Evolutionary conservation across 1,140 invertebrate species (phyloP), one percentile per base, ranked within the genome.

Genomic region (Bombus sibiricus): DNA sequence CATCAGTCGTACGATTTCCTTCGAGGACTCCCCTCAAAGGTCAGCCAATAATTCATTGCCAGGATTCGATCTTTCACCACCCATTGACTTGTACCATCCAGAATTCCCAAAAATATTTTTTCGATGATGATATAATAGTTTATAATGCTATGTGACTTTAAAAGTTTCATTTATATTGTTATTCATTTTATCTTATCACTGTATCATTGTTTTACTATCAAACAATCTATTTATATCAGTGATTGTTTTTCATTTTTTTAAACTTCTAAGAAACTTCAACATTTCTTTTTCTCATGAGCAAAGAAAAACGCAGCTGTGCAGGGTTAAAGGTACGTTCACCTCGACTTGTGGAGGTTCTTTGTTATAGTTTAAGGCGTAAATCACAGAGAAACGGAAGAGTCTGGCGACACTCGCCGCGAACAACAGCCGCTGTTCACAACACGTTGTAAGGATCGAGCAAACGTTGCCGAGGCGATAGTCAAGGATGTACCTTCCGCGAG

Each of bases 21-120:
- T 41, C 62, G 32, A 57, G 41, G 59, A 18, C 41, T 39, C 41
- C 68, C 75, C 47, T 47, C 62, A 25, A 68, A 57, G 66, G 74
- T 77, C 43, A 72, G n/a, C 28, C 76, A 71, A 86, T 90, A 88
- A 90, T 83, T 90, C 83, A 90, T 88, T 53, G 62, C 62, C 47
- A 34, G 62, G 73, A 64, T 82, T 12, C 68, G 85, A 88, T 81
- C 87, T 89, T 83, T 84, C 75, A 57, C 18, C 81, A 71, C 53
- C 73, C 57, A 84, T 81, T 81, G 87, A 89, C 81, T 81, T 74
- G 69, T 66, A 39, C 64, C 86, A 87, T 89, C 78, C 76, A 39
- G 37, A 32, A 76, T 18, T 18, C 25, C 1, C 13, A 74, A 74
- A 6, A 39, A 72, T 13, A 39, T 25, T 25, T 5, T 10, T 37